A percentile compares a stretch with the other conserved stretches of the same genome.
Conservation (phyloP, 2,888 invertebrate genomes). For the Horisme vitalbata region DNA sequence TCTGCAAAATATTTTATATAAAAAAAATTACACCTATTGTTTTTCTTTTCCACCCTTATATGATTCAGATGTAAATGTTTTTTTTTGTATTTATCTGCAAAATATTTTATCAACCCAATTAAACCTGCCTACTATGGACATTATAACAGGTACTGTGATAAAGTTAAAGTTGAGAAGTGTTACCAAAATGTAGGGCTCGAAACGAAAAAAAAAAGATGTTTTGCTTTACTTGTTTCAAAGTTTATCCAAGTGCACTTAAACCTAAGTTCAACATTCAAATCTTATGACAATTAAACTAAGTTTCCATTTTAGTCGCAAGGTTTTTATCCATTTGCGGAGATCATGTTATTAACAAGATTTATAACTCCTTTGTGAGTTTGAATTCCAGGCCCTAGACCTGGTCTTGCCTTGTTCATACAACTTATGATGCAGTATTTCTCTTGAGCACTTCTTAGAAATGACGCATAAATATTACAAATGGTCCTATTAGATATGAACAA, state of each 20-base stretch:
- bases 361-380: constrained; percentile 28
- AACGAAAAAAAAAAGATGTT: not conserved
- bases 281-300: constrained; percentile 14
- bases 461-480: not conserved
- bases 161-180: too few species aligned
- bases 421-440: constrained; percentile 18
- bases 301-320: constrained; percentile 28
- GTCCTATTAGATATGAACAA: too few species aligned
- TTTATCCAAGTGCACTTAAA: not conserved
- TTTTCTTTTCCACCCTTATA: too few species aligned
- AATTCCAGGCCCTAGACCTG: constrained; percentile 19
- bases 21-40: too few species aligned
- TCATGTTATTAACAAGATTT: constrained; percentile 24
- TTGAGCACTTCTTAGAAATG: constrained; percentile 26
- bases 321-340: constrained; percentile 24
- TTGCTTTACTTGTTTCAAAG: constrained; percentile 1
- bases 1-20: too few species aligned
- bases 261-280: constrained; percentile 5
- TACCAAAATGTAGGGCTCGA: not conserved
- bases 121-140: not conserved
- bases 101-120: not conserved
- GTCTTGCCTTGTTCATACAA: constrained; percentile 28
- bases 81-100: too few species aligned
- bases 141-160: too few species aligned
- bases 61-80: too few species aligned